A percentile compares a stretch with the other conserved stretches of the same genome.
Conservation (phyloP, 2,888 invertebrate species). For the Parnassius glacialis region DNA sequence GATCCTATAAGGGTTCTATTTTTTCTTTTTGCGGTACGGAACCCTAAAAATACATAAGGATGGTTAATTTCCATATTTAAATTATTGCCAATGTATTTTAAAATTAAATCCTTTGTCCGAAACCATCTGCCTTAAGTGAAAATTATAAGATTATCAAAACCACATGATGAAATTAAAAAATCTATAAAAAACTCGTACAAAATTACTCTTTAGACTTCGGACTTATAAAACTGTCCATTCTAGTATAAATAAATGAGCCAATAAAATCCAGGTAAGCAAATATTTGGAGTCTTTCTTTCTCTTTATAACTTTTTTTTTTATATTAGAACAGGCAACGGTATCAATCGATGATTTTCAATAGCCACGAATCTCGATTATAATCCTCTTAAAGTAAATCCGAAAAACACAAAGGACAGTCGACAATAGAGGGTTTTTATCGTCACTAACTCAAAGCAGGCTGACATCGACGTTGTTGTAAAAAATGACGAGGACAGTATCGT, state of each 20-base stretch:
- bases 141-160: too few relatives aligned
- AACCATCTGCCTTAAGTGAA: neutral
- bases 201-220: too few relatives aligned
- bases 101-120: too few relatives aligned
- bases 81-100: too few relatives aligned
- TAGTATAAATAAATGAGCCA: neutral
- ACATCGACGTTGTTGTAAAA: slow-evolving; percentile 35
- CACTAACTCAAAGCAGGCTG: slow-evolving; percentile 32
- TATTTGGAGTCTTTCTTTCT: slow-evolving; percentile 10
- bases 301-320: slow-evolving; percentile 13
- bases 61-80: too few relatives aligned
- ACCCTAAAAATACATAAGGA: too few relatives aligned
- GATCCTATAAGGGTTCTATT: too few relatives aligned
- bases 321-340: slow-evolving; percentile 14
- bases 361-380: slow-evolving; percentile 46
- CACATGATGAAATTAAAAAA: too few relatives aligned
- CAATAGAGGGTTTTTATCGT: slow-evolving; percentile 34
- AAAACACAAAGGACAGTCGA: slow-evolving; percentile 43
- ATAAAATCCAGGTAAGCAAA: slow-evolving; percentile 13
- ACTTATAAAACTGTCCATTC: slow-evolving; percentile 2
- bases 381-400: slow-evolving; percentile 57
- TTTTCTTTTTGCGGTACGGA: too few relatives aligned
- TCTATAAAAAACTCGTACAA: too few relatives aligned
- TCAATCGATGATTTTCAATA: slow-evolving; percentile 15
- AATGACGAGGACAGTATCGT: slow-evolving; percentile 30